Evolutionary conservation across 2,888 invertebrate genomes (phyloP), one percentile per base, ranked within the genome.

Genomic region (Tetranychus truncatus): DNA sequence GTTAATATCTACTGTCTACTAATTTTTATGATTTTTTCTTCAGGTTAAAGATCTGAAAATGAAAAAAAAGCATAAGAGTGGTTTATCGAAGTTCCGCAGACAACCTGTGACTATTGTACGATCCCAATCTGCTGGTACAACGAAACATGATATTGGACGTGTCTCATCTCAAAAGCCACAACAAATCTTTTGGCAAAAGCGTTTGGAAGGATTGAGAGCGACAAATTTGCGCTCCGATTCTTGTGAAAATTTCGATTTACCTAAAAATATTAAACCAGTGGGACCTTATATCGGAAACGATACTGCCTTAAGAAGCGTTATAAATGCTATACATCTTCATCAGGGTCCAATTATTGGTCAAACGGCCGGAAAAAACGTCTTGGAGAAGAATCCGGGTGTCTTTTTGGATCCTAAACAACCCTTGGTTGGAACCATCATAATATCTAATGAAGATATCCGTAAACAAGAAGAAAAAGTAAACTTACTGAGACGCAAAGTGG

Each of bases 31-130:
- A 24, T 24, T 24, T 24, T 24, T 24, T 24, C 2, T 24, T 24
- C 24, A 24, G 24, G 1, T 2, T 24, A 24, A 24, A 24, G 24
- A 24, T 24, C 24, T 1, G 1, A 24, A 24, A 24, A 1, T 2
- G 1, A 24, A 24, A 24, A 24, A 24, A 2, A 24, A 24, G 24
- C 24, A 24, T 1, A 24, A 2, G 2, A 24, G 24, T 24, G 24
- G 1, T 2, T 24, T 2, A 2, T 24, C 66, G 0, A 66, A 20
- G n/a, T 96, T 99, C 81, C 97, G 97, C 83, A 97, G 97, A 82
- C 97, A 99, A 82, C 96, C 97, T 0, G 96, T 99, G 0, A 97
- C 96, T 1, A 91, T 97, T 6, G 89, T 93, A 80, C 91, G 92
- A 82, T 92, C 91, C 44, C 92, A 84, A 77, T 91, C 92, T n/a